A percentile compares a stretch with the other conserved stretches of the same genome.
phyloP scores from a whole-genome alignment of 2,888 invertebrate genomes.

The Cenopis cana region DNA sequence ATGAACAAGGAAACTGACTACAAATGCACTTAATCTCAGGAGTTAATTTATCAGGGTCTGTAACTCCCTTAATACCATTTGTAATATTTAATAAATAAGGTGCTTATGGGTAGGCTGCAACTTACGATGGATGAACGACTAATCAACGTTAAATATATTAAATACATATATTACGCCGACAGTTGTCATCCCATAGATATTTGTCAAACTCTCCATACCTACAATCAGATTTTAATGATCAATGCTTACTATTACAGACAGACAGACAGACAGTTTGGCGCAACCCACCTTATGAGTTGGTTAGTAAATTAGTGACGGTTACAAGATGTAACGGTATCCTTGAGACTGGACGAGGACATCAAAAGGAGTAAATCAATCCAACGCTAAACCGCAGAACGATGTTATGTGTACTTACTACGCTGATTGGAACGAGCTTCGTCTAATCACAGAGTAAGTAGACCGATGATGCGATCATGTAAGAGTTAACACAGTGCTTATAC shows the following conservation, averaged over 20 bases:
- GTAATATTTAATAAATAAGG: no score
- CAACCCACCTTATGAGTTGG: neutral
- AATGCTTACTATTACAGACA: neutral
- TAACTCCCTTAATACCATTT: no score
- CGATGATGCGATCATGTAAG: neutral
- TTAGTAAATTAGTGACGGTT: neutral
- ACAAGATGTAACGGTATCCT: neutral
- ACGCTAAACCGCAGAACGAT: slow-evolving; percentile 4
- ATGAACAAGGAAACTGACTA: no score
- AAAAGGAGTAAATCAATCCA: slow-evolving; percentile 4
- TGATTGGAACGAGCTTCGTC: neutral
- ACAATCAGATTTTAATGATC: no score
- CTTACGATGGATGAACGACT: no score
- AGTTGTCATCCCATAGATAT: no score
- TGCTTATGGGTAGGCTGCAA: no score
- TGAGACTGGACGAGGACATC: neutral
- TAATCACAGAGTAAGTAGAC: neutral
- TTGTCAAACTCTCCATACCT: no score
- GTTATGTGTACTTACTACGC: neutral
- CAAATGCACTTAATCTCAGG: no score
- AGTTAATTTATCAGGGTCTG: no score
- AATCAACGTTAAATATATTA: no score
- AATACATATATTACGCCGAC: no score
- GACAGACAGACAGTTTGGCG: neutral
- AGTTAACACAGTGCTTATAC: neutral